phyloP scores from a whole-genome alignment of 37 sponge, comb jelly and placozoan species.

The Lycopodina hypogea region DNA sequence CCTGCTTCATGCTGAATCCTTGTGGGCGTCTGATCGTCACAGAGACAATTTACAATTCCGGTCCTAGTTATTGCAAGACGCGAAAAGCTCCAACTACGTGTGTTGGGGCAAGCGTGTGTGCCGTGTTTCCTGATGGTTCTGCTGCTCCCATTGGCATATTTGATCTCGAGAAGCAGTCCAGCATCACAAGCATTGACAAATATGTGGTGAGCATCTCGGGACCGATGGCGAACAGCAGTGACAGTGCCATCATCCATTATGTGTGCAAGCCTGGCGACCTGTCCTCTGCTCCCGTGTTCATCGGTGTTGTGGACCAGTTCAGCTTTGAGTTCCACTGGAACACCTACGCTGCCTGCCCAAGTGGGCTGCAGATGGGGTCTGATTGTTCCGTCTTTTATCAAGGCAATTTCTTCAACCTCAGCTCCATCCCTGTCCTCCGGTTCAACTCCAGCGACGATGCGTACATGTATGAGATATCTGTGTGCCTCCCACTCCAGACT shows the following conservation, averaged over 20 bases:
- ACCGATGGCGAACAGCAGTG: background rate
- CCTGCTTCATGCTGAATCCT: conserved; percentile 59
- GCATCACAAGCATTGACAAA: background rate
- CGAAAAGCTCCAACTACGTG: conserved; percentile 46
- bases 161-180: conserved; percentile 7
- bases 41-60: background rate
- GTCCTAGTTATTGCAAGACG: conserved; percentile 41
- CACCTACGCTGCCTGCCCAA: conserved; percentile 64
- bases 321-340: conserved; percentile 66
- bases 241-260: conserved; percentile 39
- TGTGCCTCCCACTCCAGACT: conserved; percentile 28
- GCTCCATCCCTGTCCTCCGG: conserved; percentile 17
- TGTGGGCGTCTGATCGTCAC: conserved; percentile 58
- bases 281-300: conserved; percentile 29
- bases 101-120: conserved; percentile 52
- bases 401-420: conserved; percentile 51
- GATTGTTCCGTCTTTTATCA: conserved; percentile 51
- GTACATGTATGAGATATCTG: conserved; percentile 45
- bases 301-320: conserved; percentile 1
- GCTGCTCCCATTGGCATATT: conserved; percentile 43
- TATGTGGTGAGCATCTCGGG: conserved; percentile 42
- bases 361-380: conserved; percentile 11
- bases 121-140: conserved; percentile 21
- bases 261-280: conserved; percentile 65
- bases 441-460: background rate